These are phyloP conservation scores for Melanotaenia boesemani DNA, from an alignment of 2,797 vertebrate genomes.

Conservation along the genomic window DNA sequence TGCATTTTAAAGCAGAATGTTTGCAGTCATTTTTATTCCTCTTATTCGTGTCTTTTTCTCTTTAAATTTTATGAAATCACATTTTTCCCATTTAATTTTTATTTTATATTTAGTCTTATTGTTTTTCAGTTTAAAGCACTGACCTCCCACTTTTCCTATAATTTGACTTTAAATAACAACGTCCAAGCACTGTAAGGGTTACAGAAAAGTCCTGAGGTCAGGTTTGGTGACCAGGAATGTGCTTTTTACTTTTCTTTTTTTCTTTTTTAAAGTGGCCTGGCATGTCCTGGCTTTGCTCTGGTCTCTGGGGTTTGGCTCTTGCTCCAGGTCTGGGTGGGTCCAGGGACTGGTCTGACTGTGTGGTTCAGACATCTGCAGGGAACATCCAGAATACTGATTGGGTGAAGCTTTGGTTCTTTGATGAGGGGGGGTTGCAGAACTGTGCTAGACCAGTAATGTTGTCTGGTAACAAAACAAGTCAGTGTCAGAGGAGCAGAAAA, in stretches of 20 bases:
- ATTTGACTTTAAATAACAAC: no score
- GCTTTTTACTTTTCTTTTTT: constrained; percentile 1
- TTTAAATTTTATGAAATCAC: no score
- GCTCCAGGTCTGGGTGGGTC: constrained; percentile 67
- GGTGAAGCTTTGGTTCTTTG: neutral
- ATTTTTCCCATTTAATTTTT: no score
- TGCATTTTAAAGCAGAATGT: no score
- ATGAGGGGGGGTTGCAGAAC: neutral
- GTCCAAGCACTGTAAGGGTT: neutral
- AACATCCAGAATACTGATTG: constrained; percentile 30
- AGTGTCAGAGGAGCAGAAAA: no score
- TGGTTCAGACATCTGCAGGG: constrained; percentile 55
- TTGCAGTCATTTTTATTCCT: no score
- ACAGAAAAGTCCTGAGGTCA: neutral
- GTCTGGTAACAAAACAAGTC: no score
- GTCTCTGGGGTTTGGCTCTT: constrained; percentile 57
- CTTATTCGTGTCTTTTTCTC: no score
- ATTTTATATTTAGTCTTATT: no score
- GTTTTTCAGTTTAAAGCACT: no score
- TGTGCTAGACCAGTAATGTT: constrained; percentile 1
- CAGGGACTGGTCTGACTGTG: constrained; percentile 46
- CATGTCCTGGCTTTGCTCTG: constrained; percentile 24
- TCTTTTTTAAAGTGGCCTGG: constrained; percentile 27
- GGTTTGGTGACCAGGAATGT: constrained; percentile 47
- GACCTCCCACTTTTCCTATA: no score